phyloP scores from a whole-genome alignment of 2,113 vertebrate genomes.

The Dromiciops gliroides region DNA sequence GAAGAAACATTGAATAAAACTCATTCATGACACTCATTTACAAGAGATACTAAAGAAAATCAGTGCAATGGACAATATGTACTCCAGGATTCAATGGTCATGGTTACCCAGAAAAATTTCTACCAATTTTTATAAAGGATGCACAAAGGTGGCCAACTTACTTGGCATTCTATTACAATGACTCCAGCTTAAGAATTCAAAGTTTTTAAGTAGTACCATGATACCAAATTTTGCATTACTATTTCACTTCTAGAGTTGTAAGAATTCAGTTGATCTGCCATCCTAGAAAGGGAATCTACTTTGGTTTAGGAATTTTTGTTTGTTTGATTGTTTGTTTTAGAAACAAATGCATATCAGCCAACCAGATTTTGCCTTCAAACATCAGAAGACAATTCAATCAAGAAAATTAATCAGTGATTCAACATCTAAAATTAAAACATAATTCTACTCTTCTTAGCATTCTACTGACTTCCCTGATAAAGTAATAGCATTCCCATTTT shows the following conservation, averaged over 20 bases:
- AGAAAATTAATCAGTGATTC: not conserved
- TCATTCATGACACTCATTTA: not conserved
- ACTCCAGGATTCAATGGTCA: not conserved
- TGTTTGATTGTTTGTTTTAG: not conserved
- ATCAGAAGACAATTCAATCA: slow-evolving; percentile 31
- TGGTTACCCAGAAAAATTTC: not conserved
- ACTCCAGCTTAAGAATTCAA: not conserved
- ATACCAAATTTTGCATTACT: slow-evolving; percentile 9
- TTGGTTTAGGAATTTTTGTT: not conserved
- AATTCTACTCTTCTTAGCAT: not conserved
- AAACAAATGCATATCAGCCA: slow-evolving; percentile 49
- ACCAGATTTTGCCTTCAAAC: slow-evolving; percentile 42
- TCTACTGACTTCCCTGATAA: not conserved
- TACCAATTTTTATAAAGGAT: not conserved
- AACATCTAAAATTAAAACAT: not conserved
- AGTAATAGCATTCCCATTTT: not conserved
- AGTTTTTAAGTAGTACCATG: not conserved
- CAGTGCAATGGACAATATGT: slow-evolving; percentile 19
- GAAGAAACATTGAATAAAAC: not conserved
- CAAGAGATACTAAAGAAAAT: slow-evolving; percentile 1
- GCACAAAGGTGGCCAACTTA: not conserved
- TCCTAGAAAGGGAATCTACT: not conserved
- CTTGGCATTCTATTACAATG: not conserved
- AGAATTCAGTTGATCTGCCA: not conserved
- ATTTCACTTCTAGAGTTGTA: not conserved